Evolutionary conservation across 2,797 vertebrate species (phyloP).

Genomic region (Gadopsis marmoratus): DNA sequence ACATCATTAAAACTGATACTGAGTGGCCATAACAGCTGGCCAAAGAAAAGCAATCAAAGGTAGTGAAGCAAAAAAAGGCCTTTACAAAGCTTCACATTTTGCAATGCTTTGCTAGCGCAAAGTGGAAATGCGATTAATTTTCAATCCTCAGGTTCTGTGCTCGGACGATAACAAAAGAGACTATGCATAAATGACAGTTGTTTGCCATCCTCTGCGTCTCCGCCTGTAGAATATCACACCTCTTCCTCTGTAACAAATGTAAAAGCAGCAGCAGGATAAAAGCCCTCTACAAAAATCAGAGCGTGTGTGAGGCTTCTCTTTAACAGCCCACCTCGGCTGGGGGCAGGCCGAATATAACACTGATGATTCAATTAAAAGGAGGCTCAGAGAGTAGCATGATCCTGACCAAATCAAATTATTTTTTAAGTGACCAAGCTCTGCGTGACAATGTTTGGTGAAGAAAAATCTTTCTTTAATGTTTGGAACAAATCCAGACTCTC

Average conservation of each 20-base stretch:
- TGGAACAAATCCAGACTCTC: conserved; percentile 31
- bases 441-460: conserved; percentile 32
- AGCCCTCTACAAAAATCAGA: conserved; percentile 25
- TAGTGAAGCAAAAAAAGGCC: conserved; percentile 71
- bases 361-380: conserved; percentile 51
- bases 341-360: conserved; percentile 1
- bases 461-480: conserved; percentile 24
- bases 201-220: conserved; percentile 25
- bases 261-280: conserved; percentile 19
- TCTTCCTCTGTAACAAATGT: conserved; percentile 31
- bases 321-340: neutral
- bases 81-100: conserved; percentile 61
- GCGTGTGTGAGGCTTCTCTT: conserved; percentile 5
- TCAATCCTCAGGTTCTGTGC: conserved; percentile 50
- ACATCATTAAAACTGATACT: conserved; percentile 76
- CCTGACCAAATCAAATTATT: conserved; percentile 40
- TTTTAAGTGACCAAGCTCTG: conserved; percentile 19
- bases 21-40: conserved; percentile 64
- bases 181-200: conserved; percentile 61
- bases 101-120: conserved; percentile 34
- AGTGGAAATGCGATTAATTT: conserved; percentile 66
- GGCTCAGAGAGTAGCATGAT: neutral
- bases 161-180: conserved; percentile 65
- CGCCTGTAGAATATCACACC: conserved; percentile 41
- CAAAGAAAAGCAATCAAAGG: conserved; percentile 81